Evolutionary conservation across 2,888 invertebrate species (phyloP).

Genomic region (Rutpela maculata): DNA sequence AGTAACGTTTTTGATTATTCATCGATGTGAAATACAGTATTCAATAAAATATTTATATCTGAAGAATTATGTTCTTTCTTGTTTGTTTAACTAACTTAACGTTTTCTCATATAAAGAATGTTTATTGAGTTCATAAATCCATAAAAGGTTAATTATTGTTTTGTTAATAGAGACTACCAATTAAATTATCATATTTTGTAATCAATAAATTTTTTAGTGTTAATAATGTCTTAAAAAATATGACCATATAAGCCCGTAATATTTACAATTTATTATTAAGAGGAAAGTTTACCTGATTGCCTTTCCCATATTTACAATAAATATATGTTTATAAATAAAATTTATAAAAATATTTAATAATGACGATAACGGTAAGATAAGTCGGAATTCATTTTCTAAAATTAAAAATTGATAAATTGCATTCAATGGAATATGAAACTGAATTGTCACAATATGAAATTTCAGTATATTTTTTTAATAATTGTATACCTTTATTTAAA

Average conservation of each 20-base stretch:
- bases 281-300: conserved; percentile 15
- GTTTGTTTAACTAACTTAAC: neutral
- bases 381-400: too few species aligned
- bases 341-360: conserved; percentile 4
- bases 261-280: conserved; percentile 14
- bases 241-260: conserved; percentile 12
- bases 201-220: neutral
- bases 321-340: conserved; percentile 24
- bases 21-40: too few species aligned
- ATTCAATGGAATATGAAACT: too few species aligned
- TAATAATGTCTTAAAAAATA: conserved; percentile 22
- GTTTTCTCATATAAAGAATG: neutral
- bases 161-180: conserved; percentile 10
- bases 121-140: neutral
- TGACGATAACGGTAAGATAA: neutral
- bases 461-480: too few species aligned
- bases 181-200: neutral
- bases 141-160: neutral
- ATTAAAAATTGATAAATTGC: too few species aligned
- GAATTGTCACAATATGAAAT: too few species aligned
- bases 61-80: too few species aligned
- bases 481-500: too few species aligned
- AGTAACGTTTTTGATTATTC: too few species aligned
- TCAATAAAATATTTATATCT: too few species aligned
- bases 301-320: conserved; percentile 22